Base-by-base conservation (phyloP, 2,797 vertebrate species). In the Trachops cirrhosus region DNA sequence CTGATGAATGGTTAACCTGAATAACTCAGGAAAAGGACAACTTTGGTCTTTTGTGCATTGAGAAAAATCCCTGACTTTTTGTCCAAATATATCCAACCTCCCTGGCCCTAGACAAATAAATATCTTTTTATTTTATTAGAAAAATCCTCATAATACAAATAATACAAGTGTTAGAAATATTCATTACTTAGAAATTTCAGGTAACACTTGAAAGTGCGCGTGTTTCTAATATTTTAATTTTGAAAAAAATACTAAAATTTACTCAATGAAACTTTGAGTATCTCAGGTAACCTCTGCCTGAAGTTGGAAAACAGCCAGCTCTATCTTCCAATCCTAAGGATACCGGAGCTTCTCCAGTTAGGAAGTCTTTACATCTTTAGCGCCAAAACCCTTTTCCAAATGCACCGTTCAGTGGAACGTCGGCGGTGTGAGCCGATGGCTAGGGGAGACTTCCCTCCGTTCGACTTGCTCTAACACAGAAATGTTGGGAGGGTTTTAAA, bases 161-260 rank as follows among this genome's bases (percentile, higher is more conserved):
- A 85, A 68, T 57, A 62, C 4, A 50, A 80, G 8, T 50, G 8
- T 50, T 67, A 84, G 39, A 78, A 68, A 50, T 89, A 89, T 54
- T 16, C 79, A 21, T 62, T 77, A 91, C 54, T 77, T 64, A 48
- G 80, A 29, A 82, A 83, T 90, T 86, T 79, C 2, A 52, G 39
- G n/a, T 59, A 59, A 54, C 7, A 46, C 78, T 74, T 84, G 88
- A 62, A 59, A 62, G 57, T 70, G 50, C 24, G 78, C 0, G 0
- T n/a, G 9, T 59, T 88, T 52, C 22, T 44, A 75, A 70, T 54
- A 86, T 89, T 86, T 92, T n/a, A 86, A 80, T 70, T 78, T 3
- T 59, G 29, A 85, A 85, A 94, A 77, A 94, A 71, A 87, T 50
- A 10, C 64, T 37, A 83, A 94, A 62, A 77, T 62, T 54, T 75